phyloP scores from a whole-genome alignment of 2,888 invertebrate species.

The Agriopis leucophaearia region DNA sequence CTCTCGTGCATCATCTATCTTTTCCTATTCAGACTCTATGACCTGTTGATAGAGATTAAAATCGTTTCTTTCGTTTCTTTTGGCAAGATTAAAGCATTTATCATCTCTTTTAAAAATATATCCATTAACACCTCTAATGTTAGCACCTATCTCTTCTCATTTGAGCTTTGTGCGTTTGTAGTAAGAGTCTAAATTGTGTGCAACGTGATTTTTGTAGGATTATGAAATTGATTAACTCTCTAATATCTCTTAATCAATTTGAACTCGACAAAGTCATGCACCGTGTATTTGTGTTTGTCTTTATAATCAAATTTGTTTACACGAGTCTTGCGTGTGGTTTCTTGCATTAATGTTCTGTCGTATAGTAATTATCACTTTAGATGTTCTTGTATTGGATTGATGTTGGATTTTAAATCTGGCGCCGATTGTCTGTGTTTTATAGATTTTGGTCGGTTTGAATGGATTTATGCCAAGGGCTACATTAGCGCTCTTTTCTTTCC shows the following conservation, averaged over 20 bases:
- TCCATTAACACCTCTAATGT: constrained; percentile 24
- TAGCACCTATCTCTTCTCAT: constrained; percentile 1
- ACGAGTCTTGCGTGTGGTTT: constrained; percentile 43
- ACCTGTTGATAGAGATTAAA: constrained; percentile 31
- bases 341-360: constrained; percentile 56
- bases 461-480: constrained; percentile 21
- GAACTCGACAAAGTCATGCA: constrained; percentile 70
- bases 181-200: constrained; percentile 12
- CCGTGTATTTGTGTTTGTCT: constrained; percentile 59
- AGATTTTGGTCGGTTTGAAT: constrained; percentile 20
- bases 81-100: constrained; percentile 18
- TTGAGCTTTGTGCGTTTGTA: not conserved
- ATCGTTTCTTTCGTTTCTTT: constrained; percentile 12
- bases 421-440: constrained; percentile 36
- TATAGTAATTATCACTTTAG: constrained; percentile 59
- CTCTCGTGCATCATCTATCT: constrained; percentile 33
- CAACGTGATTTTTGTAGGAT: constrained; percentile 26
- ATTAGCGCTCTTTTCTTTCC: constrained; percentile 3
- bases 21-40: constrained; percentile 8
- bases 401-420: constrained; percentile 43
- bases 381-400: constrained; percentile 39
- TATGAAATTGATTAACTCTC: constrained; percentile 61
- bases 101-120: constrained; percentile 22
- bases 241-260: constrained; percentile 73
- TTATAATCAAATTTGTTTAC: constrained; percentile 61